Evolutionary conservation across 2,113 vertebrate genomes (phyloP).

Genomic region (Epinephelus lanceolatus): DNA sequence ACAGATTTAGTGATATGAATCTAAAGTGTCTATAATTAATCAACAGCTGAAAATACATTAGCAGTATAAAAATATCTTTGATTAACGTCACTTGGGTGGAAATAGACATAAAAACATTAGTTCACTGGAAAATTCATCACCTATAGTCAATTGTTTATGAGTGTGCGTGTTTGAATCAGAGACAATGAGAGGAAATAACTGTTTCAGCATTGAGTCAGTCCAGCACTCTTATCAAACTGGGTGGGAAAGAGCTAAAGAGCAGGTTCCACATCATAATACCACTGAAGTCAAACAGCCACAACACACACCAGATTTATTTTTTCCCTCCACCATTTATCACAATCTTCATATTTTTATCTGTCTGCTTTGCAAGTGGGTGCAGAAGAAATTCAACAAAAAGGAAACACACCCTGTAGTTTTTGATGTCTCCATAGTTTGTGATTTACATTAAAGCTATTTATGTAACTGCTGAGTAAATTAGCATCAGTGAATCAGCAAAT

Average conservation of each 20-base stretch:
- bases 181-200: slow-evolving; percentile 74
- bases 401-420: slow-evolving; percentile 1
- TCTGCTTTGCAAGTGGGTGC: background rate
- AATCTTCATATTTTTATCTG: background rate
- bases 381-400: background rate
- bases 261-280: background rate
- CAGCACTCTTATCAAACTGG: slow-evolving; percentile 39
- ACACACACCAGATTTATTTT: background rate
- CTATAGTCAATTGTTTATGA: slow-evolving; percentile 40
- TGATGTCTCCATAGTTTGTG: background rate
- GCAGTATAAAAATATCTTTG: slow-evolving; percentile 53
- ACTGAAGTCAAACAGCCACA: background rate
- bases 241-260: slow-evolving; percentile 32
- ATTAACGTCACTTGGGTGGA: slow-evolving; percentile 48
- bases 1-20: background rate
- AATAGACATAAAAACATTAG: slow-evolving; percentile 42
- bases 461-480: background rate
- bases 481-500: background rate
- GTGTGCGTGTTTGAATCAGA: slow-evolving; percentile 38
- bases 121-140: slow-evolving; percentile 62
- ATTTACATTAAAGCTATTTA: slow-evolving; percentile 2
- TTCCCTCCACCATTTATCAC: background rate
- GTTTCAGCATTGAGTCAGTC: slow-evolving; percentile 51
- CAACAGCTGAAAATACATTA: slow-evolving; percentile 26
- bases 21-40: slow-evolving; percentile 17